Conservation (phyloP, 2,888 invertebrate species). For the Barypeithes pellucidus region DNA sequence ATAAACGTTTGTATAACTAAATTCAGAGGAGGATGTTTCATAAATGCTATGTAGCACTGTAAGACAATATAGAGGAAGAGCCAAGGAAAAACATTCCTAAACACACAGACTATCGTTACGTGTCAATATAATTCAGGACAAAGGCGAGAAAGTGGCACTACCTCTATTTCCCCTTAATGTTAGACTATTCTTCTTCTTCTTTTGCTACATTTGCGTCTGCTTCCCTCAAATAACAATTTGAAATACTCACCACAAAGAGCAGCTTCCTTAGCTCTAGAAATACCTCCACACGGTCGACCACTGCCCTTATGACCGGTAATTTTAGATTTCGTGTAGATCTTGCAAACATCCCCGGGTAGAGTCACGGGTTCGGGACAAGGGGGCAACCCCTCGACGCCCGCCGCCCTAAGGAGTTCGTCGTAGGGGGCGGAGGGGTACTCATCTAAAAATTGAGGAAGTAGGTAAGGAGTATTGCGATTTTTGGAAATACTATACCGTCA, state of each 20-base stretch:
- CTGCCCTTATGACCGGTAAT: conserved; percentile 53
- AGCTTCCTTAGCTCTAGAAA: conserved; percentile 54
- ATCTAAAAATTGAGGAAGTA: conserved; percentile 60
- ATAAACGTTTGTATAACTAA: too few species aligned
- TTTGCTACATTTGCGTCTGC: too few species aligned
- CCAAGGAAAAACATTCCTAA: too few species aligned
- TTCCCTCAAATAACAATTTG: conserved; percentile 6
- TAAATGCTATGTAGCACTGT: too few species aligned
- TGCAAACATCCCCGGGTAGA: conserved; percentile 75
- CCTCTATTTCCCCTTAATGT: too few species aligned
- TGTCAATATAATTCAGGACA: too few species aligned
- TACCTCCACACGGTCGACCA: conserved; percentile 48
- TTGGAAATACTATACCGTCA: conserved; percentile 21
- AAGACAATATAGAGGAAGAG: too few species aligned
- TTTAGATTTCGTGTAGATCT: conserved; percentile 65
- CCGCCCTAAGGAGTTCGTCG: conserved; percentile 74
- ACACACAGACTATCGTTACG: too few species aligned
- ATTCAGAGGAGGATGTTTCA: too few species aligned
- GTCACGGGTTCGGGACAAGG: conserved; percentile 75
- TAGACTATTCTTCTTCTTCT: too few species aligned
- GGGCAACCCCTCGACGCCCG: conserved; percentile 73
- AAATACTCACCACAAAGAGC: conserved; percentile 52
- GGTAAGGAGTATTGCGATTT: conserved; percentile 29
- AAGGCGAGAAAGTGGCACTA: too few species aligned
- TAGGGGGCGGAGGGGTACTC: conserved; percentile 75